Conservation (phyloP, 2,113 vertebrate genomes). For the Gasterosteus aculeatus region DNA sequence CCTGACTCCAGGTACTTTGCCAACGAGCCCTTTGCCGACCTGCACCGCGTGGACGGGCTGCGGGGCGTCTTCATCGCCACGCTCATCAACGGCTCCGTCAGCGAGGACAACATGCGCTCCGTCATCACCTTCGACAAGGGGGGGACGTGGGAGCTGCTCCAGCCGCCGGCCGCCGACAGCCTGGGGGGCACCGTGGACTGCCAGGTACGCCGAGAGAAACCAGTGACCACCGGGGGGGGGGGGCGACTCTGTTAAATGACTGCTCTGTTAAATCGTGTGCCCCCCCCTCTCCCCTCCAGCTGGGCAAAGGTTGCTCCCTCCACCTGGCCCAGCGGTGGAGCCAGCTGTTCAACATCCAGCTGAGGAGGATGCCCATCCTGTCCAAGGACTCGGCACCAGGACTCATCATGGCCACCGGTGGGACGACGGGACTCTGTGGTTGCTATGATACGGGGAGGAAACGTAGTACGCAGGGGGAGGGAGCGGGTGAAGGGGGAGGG, state of each 20-base stretch:
- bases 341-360: slow-evolving; percentile 94
- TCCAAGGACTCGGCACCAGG: slow-evolving; percentile 97
- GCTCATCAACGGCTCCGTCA: slow-evolving; percentile 90
- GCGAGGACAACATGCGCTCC: slow-evolving; percentile 94
- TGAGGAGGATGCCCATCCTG: slow-evolving; percentile 92
- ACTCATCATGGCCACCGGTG: slow-evolving; percentile 95
- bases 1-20: slow-evolving; percentile 88
- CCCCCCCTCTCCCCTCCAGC: slow-evolving; percentile 69
- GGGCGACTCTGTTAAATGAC: no score
- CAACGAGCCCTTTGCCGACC: slow-evolving; percentile 93
- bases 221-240: no score
- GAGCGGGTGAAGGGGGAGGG: slow-evolving; percentile 48
- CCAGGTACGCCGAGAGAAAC: slow-evolving; percentile 77
- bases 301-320: slow-evolving; percentile 92
- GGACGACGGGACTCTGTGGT: background rate
- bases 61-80: slow-evolving; percentile 95
- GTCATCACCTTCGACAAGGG: slow-evolving; percentile 99
- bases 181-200: slow-evolving; percentile 92
- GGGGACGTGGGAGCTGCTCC: slow-evolving; percentile 96
- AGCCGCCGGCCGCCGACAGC: slow-evolving; percentile 86
- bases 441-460: no score
- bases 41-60: slow-evolving; percentile 94
- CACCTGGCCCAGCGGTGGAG: slow-evolving; percentile 96
- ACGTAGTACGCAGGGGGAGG: no score
- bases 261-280: no score